These are phyloP conservation scores for Acanthosepion esculentum DNA, from an alignment of 2,888 invertebrate species.

Conservation along the genomic window DNA sequence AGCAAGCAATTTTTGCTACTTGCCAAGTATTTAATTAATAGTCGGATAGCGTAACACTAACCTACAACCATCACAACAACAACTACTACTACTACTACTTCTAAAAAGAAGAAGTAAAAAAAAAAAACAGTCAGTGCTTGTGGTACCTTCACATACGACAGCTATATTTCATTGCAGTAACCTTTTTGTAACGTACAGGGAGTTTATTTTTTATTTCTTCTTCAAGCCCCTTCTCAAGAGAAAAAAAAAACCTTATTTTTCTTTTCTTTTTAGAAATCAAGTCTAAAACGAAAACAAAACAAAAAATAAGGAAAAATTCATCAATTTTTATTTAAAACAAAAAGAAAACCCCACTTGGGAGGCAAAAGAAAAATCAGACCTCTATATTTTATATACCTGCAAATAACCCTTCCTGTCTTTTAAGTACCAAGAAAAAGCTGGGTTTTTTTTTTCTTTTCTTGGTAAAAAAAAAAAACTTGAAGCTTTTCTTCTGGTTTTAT, in stretches of 20 bases:
- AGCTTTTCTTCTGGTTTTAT: not conserved
- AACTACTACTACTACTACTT: not conserved
- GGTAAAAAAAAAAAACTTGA: not conserved
- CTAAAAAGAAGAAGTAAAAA: not conserved
- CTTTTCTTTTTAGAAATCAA: not conserved
- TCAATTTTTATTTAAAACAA: no score
- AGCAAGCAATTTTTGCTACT: slow-evolving; percentile 14
- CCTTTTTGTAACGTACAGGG: not conserved
- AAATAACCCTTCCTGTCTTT: not conserved
- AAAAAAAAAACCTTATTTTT: not conserved
- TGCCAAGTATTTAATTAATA: not conserved
- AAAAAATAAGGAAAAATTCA: not conserved
- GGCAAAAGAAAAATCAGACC: no score
- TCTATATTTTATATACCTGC: no score
- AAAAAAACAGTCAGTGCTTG: not conserved
- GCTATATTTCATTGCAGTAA: not conserved
- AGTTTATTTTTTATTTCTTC: no score
- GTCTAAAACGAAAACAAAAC: not conserved
- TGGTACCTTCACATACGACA: not conserved
- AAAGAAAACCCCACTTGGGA: no score
- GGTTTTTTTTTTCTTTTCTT: not conserved
- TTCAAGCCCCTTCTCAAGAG: not conserved
- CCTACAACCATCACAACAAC: not conserved
- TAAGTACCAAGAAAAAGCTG: not conserved
- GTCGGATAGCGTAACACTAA: not conserved